A percentile compares a stretch with the other conserved stretches of the same genome.
phyloP scores from a whole-genome alignment of 2,888 invertebrate genomes.

The Parascotia fuliginaria region DNA sequence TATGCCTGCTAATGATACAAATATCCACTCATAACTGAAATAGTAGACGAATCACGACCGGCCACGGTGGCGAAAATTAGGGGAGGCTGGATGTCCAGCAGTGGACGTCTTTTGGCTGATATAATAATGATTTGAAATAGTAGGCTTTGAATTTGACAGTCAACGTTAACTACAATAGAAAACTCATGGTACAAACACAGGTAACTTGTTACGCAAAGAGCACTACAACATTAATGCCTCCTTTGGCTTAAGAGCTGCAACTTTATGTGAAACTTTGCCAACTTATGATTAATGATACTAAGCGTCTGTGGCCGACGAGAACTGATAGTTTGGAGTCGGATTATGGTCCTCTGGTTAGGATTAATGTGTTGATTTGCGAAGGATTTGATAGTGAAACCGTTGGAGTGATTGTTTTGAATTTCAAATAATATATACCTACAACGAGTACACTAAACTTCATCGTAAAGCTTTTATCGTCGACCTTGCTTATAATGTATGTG shows the following conservation, averaged over 20 bases:
- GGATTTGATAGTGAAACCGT: background rate
- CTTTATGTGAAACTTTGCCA: slow-evolving; percentile 58
- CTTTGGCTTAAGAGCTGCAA: slow-evolving; percentile 60
- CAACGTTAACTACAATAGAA: slow-evolving; percentile 2
- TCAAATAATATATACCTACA: too few relatives aligned
- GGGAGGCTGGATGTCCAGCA: too few relatives aligned
- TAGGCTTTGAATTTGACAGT: background rate
- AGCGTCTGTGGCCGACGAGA: slow-evolving; percentile 42
- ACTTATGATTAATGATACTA: slow-evolving; percentile 66
- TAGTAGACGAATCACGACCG: too few relatives aligned
- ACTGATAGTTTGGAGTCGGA: slow-evolving; percentile 35
- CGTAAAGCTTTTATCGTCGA: too few relatives aligned
- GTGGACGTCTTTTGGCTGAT: too few relatives aligned
- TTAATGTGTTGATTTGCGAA: slow-evolving; percentile 16
- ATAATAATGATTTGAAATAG: too few relatives aligned
- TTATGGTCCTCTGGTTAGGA: slow-evolving; percentile 14
- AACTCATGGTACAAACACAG: slow-evolving; percentile 30
- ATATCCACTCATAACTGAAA: too few relatives aligned
- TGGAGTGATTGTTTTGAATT: background rate
- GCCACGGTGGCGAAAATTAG: too few relatives aligned
- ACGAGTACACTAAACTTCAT: too few relatives aligned
- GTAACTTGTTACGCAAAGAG: slow-evolving; percentile 60
- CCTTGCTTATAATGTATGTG: too few relatives aligned
- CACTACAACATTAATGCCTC: slow-evolving; percentile 66
- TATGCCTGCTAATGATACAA: too few relatives aligned